phyloP scores from a whole-genome alignment of 1,140 invertebrate genomes.

The Eupristina koningsbergeri region DNA sequence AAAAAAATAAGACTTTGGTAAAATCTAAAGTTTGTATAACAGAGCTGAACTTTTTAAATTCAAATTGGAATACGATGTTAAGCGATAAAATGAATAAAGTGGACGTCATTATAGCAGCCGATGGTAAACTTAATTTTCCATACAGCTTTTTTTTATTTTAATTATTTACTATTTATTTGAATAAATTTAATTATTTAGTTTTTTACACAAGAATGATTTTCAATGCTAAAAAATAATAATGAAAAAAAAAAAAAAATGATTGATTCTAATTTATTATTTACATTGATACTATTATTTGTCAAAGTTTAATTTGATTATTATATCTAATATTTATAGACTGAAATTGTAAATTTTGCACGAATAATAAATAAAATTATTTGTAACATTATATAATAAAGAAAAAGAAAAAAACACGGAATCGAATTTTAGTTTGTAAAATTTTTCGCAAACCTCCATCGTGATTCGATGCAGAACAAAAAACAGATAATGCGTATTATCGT shows the following conservation, averaged over 20 bases:
- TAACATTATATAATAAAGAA: no score
- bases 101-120: conserved; percentile 82
- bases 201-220: neutral
- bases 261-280: neutral
- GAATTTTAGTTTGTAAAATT: neutral
- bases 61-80: conserved; percentile 75
- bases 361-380: no score
- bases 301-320: neutral
- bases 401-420: neutral
- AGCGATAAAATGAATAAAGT: conserved; percentile 72
- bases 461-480: neutral
- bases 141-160: no score
- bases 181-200: no score
- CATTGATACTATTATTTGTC: neutral
- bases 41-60: conserved; percentile 81
- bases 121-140: conserved; percentile 75
- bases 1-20: conserved; percentile 76
- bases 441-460: no score
- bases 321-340: neutral
- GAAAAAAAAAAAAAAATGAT: neutral
- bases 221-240: neutral
- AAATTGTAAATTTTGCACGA: no score
- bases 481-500: neutral
- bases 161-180: no score
- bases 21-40: conserved; percentile 74